Conservation (phyloP, 2,113 vertebrate genomes). For the Nanger granti region DNA sequence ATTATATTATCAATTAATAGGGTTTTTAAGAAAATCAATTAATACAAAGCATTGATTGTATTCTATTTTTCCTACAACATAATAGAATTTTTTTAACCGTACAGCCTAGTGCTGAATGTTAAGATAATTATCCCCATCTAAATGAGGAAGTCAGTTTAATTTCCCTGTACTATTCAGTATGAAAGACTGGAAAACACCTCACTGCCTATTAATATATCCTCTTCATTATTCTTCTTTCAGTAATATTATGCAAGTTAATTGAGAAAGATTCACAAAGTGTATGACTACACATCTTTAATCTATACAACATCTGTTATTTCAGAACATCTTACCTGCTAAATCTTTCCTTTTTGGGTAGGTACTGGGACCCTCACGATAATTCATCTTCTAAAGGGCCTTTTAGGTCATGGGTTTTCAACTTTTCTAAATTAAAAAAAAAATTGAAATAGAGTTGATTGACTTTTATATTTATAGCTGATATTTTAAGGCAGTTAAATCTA, state of each 20-base stretch:
- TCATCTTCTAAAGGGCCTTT: neutral
- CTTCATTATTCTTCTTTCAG: conserved; percentile 15
- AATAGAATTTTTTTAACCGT: conserved; percentile 23
- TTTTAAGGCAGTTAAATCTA: neutral
- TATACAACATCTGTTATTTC: neutral
- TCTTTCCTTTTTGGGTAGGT: neutral
- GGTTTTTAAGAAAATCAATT: conserved; percentile 37
- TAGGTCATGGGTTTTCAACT: neutral
- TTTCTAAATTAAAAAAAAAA: neutral
- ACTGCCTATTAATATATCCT: neutral
- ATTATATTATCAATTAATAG: conserved; percentile 19
- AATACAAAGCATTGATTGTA: conserved; percentile 4
- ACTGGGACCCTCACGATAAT: neutral
- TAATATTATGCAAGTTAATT: neutral
- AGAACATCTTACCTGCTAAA: neutral
- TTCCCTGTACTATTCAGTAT: neutral
- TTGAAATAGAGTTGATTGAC: neutral
- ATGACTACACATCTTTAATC: neutral
- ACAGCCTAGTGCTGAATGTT: neutral
- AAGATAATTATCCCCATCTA: neutral
- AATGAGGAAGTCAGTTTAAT: neutral
- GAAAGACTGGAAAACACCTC: neutral
- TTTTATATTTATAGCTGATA: neutral
- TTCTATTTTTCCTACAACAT: neutral
- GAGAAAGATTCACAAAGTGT: neutral